A percentile compares a stretch with the other conserved stretches of the same genome.
phyloP scores from a whole-genome alignment of 1,140 invertebrate species.

The Ridgeia piscesae region DNA sequence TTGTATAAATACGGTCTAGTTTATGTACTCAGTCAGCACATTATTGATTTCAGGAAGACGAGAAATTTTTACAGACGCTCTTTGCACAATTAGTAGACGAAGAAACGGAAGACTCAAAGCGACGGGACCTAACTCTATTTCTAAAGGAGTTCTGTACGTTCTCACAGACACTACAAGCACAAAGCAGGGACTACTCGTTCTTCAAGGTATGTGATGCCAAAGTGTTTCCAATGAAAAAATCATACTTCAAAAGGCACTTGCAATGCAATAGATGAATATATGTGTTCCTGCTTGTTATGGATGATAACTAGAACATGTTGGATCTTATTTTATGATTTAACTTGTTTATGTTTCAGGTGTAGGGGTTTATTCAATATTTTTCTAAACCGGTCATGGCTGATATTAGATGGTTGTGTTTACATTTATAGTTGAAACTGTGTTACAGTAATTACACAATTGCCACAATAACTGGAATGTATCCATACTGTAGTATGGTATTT shows the following conservation, averaged over 20 bases:
- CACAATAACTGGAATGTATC: no score
- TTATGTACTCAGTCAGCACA: neutral
- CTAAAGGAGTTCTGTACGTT: slow-evolving; percentile 99
- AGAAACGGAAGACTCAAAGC: slow-evolving; percentile 78
- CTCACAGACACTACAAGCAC: slow-evolving; percentile 95
- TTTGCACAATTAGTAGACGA: slow-evolving; percentile 91
- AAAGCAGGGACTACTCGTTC: slow-evolving; percentile 88
- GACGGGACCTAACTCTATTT: slow-evolving; percentile 94
- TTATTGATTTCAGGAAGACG: slow-evolving; percentile 76
- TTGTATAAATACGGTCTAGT: no score
- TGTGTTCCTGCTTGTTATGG: neutral
- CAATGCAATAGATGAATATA: neutral
- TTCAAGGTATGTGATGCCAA: slow-evolving; percentile 72
- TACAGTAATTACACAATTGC: no score
- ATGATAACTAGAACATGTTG: neutral
- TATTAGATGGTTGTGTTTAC: neutral
- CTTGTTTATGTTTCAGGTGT: no score
- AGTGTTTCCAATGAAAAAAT: neutral
- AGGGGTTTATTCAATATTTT: neutral
- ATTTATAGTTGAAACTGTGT: neutral
- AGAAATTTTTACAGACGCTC: slow-evolving; percentile 90
- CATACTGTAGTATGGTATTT: neutral
- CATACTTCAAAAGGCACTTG: neutral
- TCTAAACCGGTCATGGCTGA: neutral
- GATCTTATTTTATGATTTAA: no score